Base-by-base conservation (phyloP, 2,888 invertebrate genomes). In the Selenia dentaria region DNA sequence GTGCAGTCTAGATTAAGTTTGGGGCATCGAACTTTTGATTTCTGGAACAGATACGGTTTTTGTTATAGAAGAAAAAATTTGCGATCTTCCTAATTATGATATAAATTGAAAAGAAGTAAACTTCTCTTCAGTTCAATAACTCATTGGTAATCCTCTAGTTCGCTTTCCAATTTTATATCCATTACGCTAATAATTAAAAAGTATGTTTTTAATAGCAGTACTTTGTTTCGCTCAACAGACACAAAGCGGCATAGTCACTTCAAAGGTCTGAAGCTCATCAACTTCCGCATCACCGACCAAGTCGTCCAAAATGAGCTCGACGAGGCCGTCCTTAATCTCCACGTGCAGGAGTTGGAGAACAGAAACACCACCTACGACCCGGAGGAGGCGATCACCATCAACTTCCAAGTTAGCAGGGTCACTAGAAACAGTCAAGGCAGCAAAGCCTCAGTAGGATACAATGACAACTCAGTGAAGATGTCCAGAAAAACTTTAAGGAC, bases 241-340 rank as follows among this genome's bases (percentile, higher is more conserved):
- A 92, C 93, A 36, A 91, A 92, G 71, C 84, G 94, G 57, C 93
- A 94, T 78, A 94, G 93, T 67, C 92, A 93, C 64, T 93, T 93
- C 83, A 93, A 93, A 61, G 94, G 92, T 40, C 89, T 93, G 56
- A 93, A 94, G 70, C 92, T 94, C 53, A 91, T 95, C 57, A 93
- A 94, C 83, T 96, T 95, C 84, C 92, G 92, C 57, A 94, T 96
- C 75, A 92, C 94, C 34, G 93, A 94, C 62, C 94, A 93, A 71
- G 92, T 94, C 38, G 91, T 94, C 10, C 93, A 94, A 69, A 94
- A 94, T 70, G 93, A 94, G 58, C 93, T 95, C 8, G 90, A 92
- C 49, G 92, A 93, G 57, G 95, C 95, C 0, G 92, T 93, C 49
- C 91, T 96, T n/a, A 94, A 93, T 80, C 74, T 95, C 12, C 94